These are phyloP conservation scores for Menidia menidia DNA, from an alignment of 2,797 vertebrate genomes.

Conservation along the genomic window DNA sequence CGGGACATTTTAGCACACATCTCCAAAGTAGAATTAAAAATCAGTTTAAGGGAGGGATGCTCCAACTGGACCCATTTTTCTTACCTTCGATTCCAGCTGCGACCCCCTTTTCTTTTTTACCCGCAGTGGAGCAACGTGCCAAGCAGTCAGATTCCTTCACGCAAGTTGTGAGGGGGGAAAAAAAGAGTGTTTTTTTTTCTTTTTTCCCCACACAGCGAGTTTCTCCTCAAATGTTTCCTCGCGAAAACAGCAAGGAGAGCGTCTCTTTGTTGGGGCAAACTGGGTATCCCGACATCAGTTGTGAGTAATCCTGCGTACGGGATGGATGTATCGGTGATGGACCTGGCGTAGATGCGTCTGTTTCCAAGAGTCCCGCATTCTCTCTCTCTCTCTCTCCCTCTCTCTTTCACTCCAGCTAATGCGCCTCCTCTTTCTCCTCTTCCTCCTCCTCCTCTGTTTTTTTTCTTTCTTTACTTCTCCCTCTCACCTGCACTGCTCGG, in stretches of 20 bases:
- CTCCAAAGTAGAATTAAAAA: constrained; percentile 37
- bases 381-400: constrained; percentile 73
- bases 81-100: constrained; percentile 74
- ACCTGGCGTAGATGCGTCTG: constrained; percentile 81
- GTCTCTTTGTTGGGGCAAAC: constrained; percentile 19
- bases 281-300: constrained; percentile 47
- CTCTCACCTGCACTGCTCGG: constrained; percentile 94
- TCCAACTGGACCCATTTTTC: constrained; percentile 42
- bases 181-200: constrained; percentile 47
- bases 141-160: constrained; percentile 77
- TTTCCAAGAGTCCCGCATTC: constrained; percentile 86
- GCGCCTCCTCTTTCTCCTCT: constrained; percentile 59
- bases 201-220: constrained; percentile 44
- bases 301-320: constrained; percentile 66
- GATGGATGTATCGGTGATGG: constrained; percentile 67
- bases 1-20: constrained; percentile 49
- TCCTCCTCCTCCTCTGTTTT: constrained; percentile 62
- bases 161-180: constrained; percentile 71
- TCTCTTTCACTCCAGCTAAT: constrained; percentile 42
- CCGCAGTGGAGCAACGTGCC: constrained; percentile 84
- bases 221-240: constrained; percentile 33
- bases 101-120: constrained; percentile 30
- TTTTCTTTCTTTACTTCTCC: constrained; percentile 58
- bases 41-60: constrained; percentile 34
- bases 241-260: constrained; percentile 7